Percentiles rank a stretch among this genome's conserved stretches.
Evolutionary conservation across 2,113 vertebrate genomes (phyloP).

Genomic region (Callipepla squamata): DNA sequence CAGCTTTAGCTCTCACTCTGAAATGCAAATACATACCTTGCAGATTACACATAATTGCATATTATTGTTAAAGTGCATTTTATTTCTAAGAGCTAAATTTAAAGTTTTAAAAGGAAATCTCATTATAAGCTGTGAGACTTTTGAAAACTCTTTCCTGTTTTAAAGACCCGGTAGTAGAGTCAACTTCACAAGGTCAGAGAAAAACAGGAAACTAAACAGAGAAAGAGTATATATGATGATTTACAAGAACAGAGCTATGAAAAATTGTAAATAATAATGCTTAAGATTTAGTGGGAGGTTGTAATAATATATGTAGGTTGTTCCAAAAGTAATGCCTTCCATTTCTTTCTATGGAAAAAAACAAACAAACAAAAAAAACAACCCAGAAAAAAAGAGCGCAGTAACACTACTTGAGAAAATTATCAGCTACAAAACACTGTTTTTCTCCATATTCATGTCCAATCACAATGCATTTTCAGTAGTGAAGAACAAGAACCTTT

Average conservation of each 20-base stretch:
- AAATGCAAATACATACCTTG: neutral
- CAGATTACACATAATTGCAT: neutral
- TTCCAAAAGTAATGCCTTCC: too few relatives aligned
- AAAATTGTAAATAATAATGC: neutral
- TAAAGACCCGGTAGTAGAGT: neutral
- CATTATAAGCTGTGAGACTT: neutral
- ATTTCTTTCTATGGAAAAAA: too few relatives aligned
- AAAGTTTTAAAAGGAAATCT: neutral
- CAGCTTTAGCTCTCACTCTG: neutral
- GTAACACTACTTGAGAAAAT: too few relatives aligned
- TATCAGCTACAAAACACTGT: too few relatives aligned
- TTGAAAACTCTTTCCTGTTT: neutral
- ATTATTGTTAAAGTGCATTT: neutral
- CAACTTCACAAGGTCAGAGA: neutral
- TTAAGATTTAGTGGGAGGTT: neutral
- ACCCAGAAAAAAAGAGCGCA: too few relatives aligned
- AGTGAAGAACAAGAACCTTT: too few relatives aligned
- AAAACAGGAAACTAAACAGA: neutral
- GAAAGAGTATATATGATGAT: neutral
- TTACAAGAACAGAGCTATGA: fast-evolving
- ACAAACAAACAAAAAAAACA: too few relatives aligned
- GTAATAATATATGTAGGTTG: neutral
- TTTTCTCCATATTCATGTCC: too few relatives aligned
- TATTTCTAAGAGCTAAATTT: neutral
- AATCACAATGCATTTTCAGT: too few relatives aligned